Conservation (phyloP, 2,113 vertebrate genomes). For the Grantiella picta region DNA sequence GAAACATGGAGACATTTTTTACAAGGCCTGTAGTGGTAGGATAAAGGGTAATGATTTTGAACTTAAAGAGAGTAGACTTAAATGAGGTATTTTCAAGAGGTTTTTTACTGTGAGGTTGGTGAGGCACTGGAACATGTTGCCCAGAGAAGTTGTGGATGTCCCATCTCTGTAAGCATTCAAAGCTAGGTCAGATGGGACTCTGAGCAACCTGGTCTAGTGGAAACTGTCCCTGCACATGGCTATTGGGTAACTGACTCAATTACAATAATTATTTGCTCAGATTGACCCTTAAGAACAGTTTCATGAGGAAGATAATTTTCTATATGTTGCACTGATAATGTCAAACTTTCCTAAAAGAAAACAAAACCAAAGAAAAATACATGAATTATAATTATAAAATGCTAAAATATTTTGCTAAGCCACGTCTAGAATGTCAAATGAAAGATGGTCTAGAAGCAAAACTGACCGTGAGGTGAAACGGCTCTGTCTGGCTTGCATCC, state of each 20-base stretch:
- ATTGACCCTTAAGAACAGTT: not conserved
- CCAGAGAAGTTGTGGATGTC: not conserved
- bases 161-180: not conserved
- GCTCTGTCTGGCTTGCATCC: not conserved
- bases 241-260: not conserved
- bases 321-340: not conserved
- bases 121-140: not conserved
- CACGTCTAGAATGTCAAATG: not conserved
- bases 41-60: not conserved
- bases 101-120: fast-evolving
- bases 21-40: not conserved
- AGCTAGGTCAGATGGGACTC: not conserved
- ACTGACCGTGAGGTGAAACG: not conserved
- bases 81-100: not conserved
- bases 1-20: not conserved
- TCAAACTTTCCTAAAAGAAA: not conserved
- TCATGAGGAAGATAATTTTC: not conserved
- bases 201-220: not conserved
- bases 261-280: not conserved
- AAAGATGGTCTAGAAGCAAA: not conserved
- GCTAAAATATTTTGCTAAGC: not conserved
- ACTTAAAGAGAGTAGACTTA: not conserved
- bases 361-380: not conserved
- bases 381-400: not conserved
- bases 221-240: not conserved